Evolutionary conservation across 2,888 invertebrate genomes (phyloP), one percentile per base, ranked within the genome.

Genomic region (Maniola hyperantus): DNA sequence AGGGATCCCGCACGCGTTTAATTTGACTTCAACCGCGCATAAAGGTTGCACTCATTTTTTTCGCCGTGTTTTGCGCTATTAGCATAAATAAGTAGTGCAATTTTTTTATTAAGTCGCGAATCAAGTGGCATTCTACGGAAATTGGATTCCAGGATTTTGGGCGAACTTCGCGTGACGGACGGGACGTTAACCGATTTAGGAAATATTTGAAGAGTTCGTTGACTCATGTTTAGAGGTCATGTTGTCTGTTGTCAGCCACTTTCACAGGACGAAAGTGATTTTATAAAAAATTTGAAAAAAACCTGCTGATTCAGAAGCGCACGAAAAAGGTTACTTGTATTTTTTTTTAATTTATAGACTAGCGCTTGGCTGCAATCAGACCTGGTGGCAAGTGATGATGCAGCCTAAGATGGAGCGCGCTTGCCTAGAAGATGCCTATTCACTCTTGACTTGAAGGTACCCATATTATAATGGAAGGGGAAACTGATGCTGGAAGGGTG

Each of bases 161-260:
- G 73, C 76, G 80, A 80, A 79, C 74, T 76, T 86, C 79, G 91
- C 90, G 89, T 91, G 90, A 78, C 68, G 68, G 76, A 71, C 77
- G 78, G 89, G 83, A 83, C 89, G 81, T 87, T 90, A 85, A 88
- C 89, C 89, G 88, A 83, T 84, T 90, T 89, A 87, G 88, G 85
- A 87, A 89, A 89, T 83, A 87, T 85, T 83, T 72, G 79, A 60
- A 77, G 74, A 77, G 91, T 88, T 91, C 91, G 85, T 84, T 88
- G 91, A 91, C 91, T 87, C 78, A 65, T 72, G 72, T 66, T 80
- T 84, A 88, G 89, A 89, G 90, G 89, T 88, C 88, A n/a, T 34
- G 39, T 53, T 68, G 46, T 46, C 51, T 71, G 75, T 69, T 83
- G 81, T 81, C 72, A 82, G 72, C 79, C 75, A 26, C 65, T 57